phyloP scores from a whole-genome alignment of 30 jellyfish, hydroid and myxozoan genomes.

The Clytia hemisphaerica region DNA sequence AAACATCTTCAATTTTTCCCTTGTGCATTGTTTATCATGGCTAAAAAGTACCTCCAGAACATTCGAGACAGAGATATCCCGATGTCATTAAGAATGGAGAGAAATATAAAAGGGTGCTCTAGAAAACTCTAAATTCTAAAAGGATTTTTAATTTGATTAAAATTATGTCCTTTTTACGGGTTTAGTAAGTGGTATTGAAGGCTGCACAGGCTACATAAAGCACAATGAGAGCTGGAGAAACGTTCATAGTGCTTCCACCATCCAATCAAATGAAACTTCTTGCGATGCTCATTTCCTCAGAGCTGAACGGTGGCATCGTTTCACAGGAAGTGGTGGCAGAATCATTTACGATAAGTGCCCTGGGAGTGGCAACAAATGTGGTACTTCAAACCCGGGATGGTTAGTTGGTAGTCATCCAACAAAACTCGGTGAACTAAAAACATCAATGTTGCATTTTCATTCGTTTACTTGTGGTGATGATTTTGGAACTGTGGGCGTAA shows the following conservation, averaged over 20 bases:
- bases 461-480: constrained; percentile 1
- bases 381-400: constrained; percentile 15
- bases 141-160: no score
- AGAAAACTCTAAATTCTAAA: no score
- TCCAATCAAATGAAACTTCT: not conserved
- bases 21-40: no score
- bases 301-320: constrained; percentile 20
- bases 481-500: not conserved
- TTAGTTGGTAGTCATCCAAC: constrained; percentile 9
- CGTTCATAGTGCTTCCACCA: not conserved
- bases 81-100: no score
- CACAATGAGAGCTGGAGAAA: constrained; percentile 4
- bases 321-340: not conserved
- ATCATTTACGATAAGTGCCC: not conserved
- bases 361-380: not conserved
- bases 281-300: not conserved
- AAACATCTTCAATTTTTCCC: no score
- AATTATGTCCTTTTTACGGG: no score
- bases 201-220: not conserved
- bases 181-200: not conserved
- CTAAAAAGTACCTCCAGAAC: no score
- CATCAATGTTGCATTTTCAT: not conserved
- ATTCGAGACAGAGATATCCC: no score
- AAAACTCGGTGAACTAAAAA: not conserved
- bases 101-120: no score